Percentiles rank a stretch among this genome's conserved stretches.
Evolutionary conservation across 1,140 invertebrate genomes (phyloP).

Genomic region (Brachionus sp.): DNA sequence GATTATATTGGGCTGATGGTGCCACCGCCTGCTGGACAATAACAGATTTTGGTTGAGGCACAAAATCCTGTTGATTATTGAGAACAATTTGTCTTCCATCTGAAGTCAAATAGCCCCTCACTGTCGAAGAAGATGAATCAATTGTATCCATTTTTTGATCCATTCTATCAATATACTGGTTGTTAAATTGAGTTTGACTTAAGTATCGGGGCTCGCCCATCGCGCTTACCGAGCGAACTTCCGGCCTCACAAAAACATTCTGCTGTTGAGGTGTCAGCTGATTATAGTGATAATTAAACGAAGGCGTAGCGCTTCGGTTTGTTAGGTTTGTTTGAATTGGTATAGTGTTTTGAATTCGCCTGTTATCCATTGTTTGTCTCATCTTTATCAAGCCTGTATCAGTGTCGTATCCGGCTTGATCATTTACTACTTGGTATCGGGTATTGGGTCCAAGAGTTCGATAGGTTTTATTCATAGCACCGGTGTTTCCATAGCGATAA

Average conservation of each 20-base stretch:
- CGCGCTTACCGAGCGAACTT: neutral
- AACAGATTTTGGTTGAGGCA: neutral
- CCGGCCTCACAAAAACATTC: neutral
- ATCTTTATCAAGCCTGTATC: slow-evolving; percentile 30
- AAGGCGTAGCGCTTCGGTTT: slow-evolving; percentile 12
- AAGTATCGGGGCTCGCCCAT: neutral
- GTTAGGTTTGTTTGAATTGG: slow-evolving; percentile 14
- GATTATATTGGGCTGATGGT: slow-evolving; percentile 4
- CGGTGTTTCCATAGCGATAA: slow-evolving; percentile 26
- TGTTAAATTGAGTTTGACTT: neutral
- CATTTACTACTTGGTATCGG: slow-evolving; percentile 13
- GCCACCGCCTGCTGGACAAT: slow-evolving; percentile 13
- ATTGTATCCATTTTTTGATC: neutral
- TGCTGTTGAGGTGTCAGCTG: slow-evolving; percentile 16
- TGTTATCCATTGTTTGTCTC: slow-evolving; percentile 1
- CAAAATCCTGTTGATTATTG: neutral
- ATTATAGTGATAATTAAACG: slow-evolving; percentile 41
- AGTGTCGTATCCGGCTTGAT: slow-evolving; percentile 39
- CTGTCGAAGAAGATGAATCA: neutral
- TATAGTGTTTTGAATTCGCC: neutral
- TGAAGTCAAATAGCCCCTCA: slow-evolving; percentile 5
- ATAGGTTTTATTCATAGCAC: slow-evolving; percentile 25
- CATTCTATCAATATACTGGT: slow-evolving; percentile 1
- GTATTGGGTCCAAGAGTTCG: slow-evolving; percentile 21
- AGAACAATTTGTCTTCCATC: slow-evolving; percentile 18